Evolutionary conservation across 2,888 invertebrate genomes (phyloP).

Genomic region (Bellardia bayeri): DNA sequence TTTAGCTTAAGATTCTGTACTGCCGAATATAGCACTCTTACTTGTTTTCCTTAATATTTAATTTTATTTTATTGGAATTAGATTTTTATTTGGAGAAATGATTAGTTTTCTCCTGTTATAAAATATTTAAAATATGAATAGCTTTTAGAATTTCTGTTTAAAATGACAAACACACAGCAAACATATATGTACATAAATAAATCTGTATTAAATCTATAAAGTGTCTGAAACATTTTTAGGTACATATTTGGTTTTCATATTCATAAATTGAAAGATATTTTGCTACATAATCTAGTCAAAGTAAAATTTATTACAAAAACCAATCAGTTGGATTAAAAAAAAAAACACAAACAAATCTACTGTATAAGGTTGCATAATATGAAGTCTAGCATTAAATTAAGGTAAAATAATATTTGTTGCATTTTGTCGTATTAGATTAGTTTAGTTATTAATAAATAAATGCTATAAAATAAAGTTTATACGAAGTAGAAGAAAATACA

Average conservation of each 20-base stretch:
- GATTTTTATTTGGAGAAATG: too few species aligned
- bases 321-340: background rate
- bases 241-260: background rate
- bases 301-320: background rate
- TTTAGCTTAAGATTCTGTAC: too few species aligned
- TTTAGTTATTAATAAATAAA: too few species aligned
- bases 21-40: too few species aligned
- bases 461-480: too few species aligned
- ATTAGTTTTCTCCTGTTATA: background rate
- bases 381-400: too few species aligned
- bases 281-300: background rate
- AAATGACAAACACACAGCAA: background rate
- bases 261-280: background rate
- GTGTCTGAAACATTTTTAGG: background rate
- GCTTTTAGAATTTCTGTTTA: background rate
- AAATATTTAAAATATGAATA: slow-evolving; percentile 3
- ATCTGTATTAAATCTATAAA: background rate
- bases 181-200: background rate
- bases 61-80: too few species aligned
- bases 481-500: too few species aligned
- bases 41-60: too few species aligned
- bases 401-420: too few species aligned
- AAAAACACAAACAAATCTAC: background rate
- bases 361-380: background rate
- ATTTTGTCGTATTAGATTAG: too few species aligned